Percentiles rank a stretch among this genome's conserved stretches.
phyloP scores from a whole-genome alignment of 2,888 invertebrate species.

The Parnassius orleans region DNA sequence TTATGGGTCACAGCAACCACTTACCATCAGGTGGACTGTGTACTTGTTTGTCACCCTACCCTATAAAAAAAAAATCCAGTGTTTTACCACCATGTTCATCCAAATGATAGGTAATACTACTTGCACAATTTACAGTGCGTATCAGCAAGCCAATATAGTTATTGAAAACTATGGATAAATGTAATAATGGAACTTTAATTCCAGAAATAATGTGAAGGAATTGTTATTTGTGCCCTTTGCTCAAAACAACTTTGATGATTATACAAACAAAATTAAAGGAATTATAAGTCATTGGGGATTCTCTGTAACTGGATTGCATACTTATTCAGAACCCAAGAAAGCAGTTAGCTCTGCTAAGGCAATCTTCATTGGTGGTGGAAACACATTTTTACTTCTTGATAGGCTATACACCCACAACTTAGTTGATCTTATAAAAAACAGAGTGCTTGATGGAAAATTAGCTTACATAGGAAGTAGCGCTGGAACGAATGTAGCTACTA shows the following conservation, averaged over 20 bases:
- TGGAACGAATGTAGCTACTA: slow-evolving; percentile 91
- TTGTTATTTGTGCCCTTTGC: slow-evolving; percentile 90
- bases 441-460: slow-evolving; percentile 83
- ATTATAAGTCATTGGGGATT: slow-evolving; percentile 85
- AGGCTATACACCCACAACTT: slow-evolving; percentile 85
- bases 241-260: slow-evolving; percentile 83
- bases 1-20: too few species aligned
- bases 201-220: slow-evolving; percentile 83
- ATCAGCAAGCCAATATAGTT: too few species aligned
- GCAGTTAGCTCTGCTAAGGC: slow-evolving; percentile 84
- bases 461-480: slow-evolving; percentile 91
- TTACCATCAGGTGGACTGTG: too few species aligned
- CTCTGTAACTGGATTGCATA: slow-evolving; percentile 84
- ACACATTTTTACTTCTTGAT: slow-evolving; percentile 88
- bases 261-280: slow-evolving; percentile 81
- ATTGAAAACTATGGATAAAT: too few species aligned
- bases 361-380: slow-evolving; percentile 90
- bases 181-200: slow-evolving; percentile 39
- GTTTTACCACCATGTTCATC: too few species aligned
- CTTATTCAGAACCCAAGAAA: slow-evolving; percentile 72
- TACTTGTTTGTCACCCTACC: too few species aligned
- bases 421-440: slow-evolving; percentile 82
- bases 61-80: too few species aligned
- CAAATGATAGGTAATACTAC: too few species aligned
- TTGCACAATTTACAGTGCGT: too few species aligned